Evolutionary conservation across 2,888 invertebrate species (phyloP).

Genomic region (Heliothis peltigera): DNA sequence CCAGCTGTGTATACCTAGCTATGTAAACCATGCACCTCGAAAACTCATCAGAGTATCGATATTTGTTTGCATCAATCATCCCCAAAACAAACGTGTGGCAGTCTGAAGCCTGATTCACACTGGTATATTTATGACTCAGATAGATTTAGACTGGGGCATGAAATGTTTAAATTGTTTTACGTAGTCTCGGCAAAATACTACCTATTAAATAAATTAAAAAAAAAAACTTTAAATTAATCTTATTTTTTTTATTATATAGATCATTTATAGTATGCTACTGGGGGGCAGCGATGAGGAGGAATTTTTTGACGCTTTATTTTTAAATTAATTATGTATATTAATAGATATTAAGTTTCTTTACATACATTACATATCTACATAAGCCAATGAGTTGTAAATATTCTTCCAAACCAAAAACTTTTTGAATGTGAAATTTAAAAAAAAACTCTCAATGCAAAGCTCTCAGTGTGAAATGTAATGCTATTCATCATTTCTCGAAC

Average conservation of each 20-base stretch:
- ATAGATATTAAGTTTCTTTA: no score
- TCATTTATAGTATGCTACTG: no score
- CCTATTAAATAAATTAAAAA: not conserved
- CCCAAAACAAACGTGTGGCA: slow-evolving; percentile 35
- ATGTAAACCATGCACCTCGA: slow-evolving; percentile 9
- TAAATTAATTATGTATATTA: no score
- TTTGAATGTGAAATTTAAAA: no score
- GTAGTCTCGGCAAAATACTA: slow-evolving; percentile 1
- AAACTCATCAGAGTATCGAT: slow-evolving; percentile 48
- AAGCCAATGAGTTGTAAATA: no score
- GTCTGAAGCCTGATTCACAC: slow-evolving; percentile 27
- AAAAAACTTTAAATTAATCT: no score
- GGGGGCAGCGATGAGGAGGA: no score
- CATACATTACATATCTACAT: no score
- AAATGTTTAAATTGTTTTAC: slow-evolving; percentile 19
- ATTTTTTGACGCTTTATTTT: no score
- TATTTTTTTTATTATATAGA: no score
- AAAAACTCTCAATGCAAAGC: not conserved
- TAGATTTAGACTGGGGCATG: slow-evolving; percentile 16
- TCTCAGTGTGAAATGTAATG: not conserved
- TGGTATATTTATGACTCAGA: slow-evolving; percentile 33
- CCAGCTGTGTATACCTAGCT: slow-evolving; percentile 4
- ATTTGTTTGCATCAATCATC: slow-evolving; percentile 51
- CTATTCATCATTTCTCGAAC: not conserved
- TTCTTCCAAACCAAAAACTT: no score